Percentiles rank a stretch among this genome's conserved stretches.
Conservation (phyloP, 2,888 invertebrate species). For the Diaphora mendica region DNA sequence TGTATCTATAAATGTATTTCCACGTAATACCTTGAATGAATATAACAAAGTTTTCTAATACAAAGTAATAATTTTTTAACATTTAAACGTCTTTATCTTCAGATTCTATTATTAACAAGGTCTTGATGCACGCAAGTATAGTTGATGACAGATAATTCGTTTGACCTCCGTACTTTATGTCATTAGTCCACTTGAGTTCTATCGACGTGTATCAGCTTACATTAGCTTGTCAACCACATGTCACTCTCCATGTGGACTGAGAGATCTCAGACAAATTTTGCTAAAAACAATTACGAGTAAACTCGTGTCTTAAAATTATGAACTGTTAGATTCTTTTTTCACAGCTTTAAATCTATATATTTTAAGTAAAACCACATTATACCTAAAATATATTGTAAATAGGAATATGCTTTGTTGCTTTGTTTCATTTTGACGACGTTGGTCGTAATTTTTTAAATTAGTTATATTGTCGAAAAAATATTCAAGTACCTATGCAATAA, state of each 20-base stretch:
- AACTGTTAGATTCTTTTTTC: background rate
- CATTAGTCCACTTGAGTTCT: conserved; percentile 66
- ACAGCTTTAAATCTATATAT: background rate
- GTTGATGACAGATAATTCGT: conserved; percentile 52
- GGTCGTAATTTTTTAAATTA: too few relatives aligned
- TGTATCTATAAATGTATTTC: background rate
- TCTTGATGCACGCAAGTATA: background rate
- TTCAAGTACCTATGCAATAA: too few relatives aligned
- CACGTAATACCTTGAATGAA: background rate
- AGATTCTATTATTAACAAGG: background rate
- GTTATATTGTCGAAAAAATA: too few relatives aligned
- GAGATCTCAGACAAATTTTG: background rate
- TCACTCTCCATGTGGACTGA: background rate
- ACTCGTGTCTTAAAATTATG: background rate
- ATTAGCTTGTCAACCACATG: conserved; percentile 27
- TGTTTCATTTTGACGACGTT: too few relatives aligned
- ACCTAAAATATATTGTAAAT: too few relatives aligned
- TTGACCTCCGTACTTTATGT: conserved; percentile 68
- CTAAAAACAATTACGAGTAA: background rate
- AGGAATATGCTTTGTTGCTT: too few relatives aligned
- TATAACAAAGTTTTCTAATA: background rate
- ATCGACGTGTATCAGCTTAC: conserved; percentile 47
- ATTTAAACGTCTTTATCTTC: background rate
- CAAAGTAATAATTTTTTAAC: background rate
- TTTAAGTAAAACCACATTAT: too few relatives aligned